Conservation (phyloP, 2,113 vertebrate species). For the Paradoxurus hermaphroditus region DNA sequence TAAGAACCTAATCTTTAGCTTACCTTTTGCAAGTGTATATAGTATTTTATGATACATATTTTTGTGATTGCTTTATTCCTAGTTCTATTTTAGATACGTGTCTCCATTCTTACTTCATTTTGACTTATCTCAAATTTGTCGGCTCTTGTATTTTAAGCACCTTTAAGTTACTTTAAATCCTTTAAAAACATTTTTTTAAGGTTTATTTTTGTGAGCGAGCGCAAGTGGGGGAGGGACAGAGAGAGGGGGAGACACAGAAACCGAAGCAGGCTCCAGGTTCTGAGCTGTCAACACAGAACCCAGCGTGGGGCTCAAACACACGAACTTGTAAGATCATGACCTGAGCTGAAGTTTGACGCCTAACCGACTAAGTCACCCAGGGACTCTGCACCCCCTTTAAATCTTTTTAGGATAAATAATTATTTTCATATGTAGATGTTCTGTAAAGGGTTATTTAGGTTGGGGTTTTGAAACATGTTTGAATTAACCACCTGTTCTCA, state of each 20-base stretch:
- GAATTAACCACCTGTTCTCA: neutral
- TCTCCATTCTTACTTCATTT: constrained; percentile 25
- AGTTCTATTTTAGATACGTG: neutral
- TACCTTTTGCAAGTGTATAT: neutral
- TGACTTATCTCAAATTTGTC: neutral
- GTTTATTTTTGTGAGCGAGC: too few species aligned
- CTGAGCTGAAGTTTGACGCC: too few species aligned
- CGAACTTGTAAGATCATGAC: too few species aligned
- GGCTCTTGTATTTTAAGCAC: neutral
- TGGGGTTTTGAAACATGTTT: neutral
- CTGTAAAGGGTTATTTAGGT: neutral
- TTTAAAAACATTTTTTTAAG: neutral
- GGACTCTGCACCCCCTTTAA: too few species aligned
- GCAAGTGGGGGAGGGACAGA: too few species aligned
- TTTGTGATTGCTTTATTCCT: neutral
- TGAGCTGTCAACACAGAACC: too few species aligned
- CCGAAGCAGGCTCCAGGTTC: too few species aligned
- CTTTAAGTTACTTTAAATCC: constrained; percentile 1
- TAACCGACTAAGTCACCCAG: too few species aligned
- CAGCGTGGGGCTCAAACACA: too few species aligned
- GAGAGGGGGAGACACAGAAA: too few species aligned
- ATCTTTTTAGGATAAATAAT: neutral
- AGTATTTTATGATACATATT: neutral
- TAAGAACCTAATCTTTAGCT: neutral
- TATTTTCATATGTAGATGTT: neutral